Base-by-base conservation (phyloP, 2,888 invertebrate species). In the Ceratothoa steindachneri region DNA sequence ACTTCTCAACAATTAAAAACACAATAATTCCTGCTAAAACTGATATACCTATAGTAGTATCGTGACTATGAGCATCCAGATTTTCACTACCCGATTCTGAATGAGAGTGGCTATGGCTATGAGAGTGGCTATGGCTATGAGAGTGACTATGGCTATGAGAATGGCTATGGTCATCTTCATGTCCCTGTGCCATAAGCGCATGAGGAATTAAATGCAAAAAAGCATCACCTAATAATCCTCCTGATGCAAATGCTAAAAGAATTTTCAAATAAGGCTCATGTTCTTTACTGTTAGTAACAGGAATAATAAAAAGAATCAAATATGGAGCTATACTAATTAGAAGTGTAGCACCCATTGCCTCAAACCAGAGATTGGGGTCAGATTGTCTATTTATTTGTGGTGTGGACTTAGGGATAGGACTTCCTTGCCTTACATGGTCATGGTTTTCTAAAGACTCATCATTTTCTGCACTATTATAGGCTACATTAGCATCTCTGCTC, bases 181-280 rank as follows among this genome's bases (percentile, higher is more conserved):
- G 81, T 5, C 77, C 81, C 69, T 81, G 80, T 0, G 89, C 88
- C 80, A 87, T 87, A 30, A 91, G 88, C 66, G 99, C 97, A 85
- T 99, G 99, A 0, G 99, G 99, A 83, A 99, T 99, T 80, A 99
- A 87, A 86, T 99, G 99, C 4, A 99, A 88, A 85, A 99, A 99
- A 0, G 99, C 98, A 87, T 99, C 99, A 5, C 99, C 99, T 0
- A 99, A 87, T 15, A 99, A 87, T 65, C 99, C 95, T 60, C 97
- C 95, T 0, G 96, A 95, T 0, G 96, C 97, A 85, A 97, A 97
- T 19, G 95, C 93, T 65, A 97, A 85, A 67, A 97, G 87, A 75
- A 97, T 89, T 86, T 97, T 98, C 5, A 98, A 86, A 52, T 95
- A 86, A 0, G 95, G 92, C 84, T 93, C 89, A 84, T 93, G 91